A percentile compares a stretch with the other conserved stretches of the same genome.
phyloP scores from a whole-genome alignment of 1,140 invertebrate genomes.

The Caenorhabditis inopinata region DNA sequence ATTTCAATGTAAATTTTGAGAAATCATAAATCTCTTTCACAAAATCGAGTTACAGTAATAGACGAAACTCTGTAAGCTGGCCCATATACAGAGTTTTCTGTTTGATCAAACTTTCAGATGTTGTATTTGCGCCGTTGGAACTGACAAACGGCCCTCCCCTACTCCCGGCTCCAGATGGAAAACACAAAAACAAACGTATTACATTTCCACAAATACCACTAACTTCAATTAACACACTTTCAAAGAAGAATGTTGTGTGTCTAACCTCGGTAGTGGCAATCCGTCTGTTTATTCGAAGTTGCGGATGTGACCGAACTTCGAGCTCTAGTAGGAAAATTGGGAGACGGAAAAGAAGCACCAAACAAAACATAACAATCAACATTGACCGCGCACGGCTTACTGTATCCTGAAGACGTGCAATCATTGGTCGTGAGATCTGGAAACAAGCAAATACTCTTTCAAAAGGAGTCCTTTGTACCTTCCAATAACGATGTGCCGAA shows the following conservation, averaged over 20 bases:
- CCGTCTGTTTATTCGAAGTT: constrained; percentile 51
- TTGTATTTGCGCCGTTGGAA: no score
- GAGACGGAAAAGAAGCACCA: constrained; percentile 58
- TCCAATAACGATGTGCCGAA: constrained; percentile 65
- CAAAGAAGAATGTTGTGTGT: not conserved
- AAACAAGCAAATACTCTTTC: constrained; percentile 13
- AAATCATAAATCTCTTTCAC: no score
- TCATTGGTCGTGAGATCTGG: constrained; percentile 64
- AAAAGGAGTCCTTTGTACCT: constrained; percentile 53
- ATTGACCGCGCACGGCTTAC: constrained; percentile 52
- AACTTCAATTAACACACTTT: not conserved
- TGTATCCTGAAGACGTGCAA: constrained; percentile 63
- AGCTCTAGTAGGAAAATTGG: constrained; percentile 62
- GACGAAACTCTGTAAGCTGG: no score
- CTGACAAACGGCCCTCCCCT: no score
- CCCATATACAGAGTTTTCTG: no score
- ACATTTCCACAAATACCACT: not conserved
- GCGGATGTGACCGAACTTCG: constrained; percentile 55
- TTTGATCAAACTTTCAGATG: not conserved
- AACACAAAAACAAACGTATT: not conserved
- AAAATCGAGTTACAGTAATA: no score
- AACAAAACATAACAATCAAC: constrained; percentile 55
- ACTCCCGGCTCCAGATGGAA: not conserved
- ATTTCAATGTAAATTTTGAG: no score
- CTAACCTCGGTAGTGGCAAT: constrained; percentile 60